Base-by-base conservation (phyloP, 2,888 invertebrate genomes). In the Oeneis ivallda region DNA sequence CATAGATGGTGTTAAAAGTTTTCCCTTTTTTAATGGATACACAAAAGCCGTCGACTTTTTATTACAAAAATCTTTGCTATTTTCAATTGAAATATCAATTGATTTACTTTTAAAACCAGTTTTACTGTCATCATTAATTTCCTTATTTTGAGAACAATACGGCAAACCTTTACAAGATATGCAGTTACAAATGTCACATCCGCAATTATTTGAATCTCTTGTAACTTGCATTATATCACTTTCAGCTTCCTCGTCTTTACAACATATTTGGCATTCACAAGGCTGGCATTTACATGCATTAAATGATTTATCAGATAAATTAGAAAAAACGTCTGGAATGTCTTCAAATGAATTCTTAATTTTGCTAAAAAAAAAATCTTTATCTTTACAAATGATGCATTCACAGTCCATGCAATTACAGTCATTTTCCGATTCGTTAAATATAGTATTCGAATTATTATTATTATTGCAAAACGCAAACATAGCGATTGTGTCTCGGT, bases 401-500 rank as follows among this genome's bases (percentile, higher is more conserved):
- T 83, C 77, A 58, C 84, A 85, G n/a, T 70, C 65, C 15, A 70
- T 69, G 34, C 82, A 84, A 45, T 57, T 65, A 56, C 80, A 78
- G 32, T 58, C 66, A 11, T 62, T 43, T 19, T 34, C 57, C 47
- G 43, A 47, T 19, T 43, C 62, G 45, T 64, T 54, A 10, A 63
- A 66, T 2, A 41, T 17, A 0, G 34, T 26, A 8, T 61, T 75
- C 3, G 72, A 62, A 62, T 62, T 67, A 39, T 72, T 72, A 62
- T 62, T 67, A 39, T 72, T 72, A 41, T 72, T 72, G 49, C 79
- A 39, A 45, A 79, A 65, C 45, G 82, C 69, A 65, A 73, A 79
- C 78, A 84, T 80, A 11, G 81, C 73, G 67, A 81, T 72, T 11
- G 76, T 74, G 62, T 78, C 68, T 15, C 68, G 68, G 17, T 70